phyloP scores from a whole-genome alignment of 2,888 invertebrate genomes.

The Melinaea marsaeus region DNA sequence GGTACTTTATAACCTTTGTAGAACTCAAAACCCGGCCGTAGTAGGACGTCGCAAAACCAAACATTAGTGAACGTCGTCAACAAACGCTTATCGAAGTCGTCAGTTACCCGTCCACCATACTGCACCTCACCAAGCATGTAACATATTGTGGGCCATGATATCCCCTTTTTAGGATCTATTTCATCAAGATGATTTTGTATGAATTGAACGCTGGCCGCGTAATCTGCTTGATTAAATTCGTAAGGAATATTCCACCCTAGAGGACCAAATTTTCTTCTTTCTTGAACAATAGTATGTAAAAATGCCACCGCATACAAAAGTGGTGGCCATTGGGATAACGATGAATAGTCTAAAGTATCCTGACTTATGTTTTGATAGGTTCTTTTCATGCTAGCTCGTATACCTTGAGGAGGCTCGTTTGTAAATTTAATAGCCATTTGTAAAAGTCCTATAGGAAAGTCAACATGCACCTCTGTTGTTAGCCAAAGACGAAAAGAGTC shows the following conservation, averaged over 20 bases:
- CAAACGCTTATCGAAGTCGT: constrained; percentile 96
- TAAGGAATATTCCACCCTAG: constrained; percentile 98
- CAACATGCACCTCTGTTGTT: constrained; percentile 94
- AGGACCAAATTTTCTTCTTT: constrained; percentile 96
- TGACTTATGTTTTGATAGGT: constrained; percentile 94
- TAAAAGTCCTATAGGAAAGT: constrained; percentile 92
- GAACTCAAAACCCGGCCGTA: constrained; percentile 94
- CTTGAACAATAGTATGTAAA: constrained; percentile 96
- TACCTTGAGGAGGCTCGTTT: constrained; percentile 97
- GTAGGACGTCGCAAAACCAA: constrained; percentile 95
- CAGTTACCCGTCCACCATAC: constrained; percentile 95
- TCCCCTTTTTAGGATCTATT: constrained; percentile 97
- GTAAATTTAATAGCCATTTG: constrained; percentile 98
- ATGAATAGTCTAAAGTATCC: constrained; percentile 94
- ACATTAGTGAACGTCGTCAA: constrained; percentile 95
- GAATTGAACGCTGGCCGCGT: constrained; percentile 96
- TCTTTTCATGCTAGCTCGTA: constrained; percentile 92
- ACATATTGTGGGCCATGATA: constrained; percentile 97
- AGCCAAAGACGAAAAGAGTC: constrained; percentile 94
- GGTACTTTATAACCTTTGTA: constrained; percentile 96
- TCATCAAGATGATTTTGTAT: constrained; percentile 98
- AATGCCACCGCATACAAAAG: constrained; percentile 95
- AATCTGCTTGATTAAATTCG: constrained; percentile 98
- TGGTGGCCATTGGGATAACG: constrained; percentile 95
- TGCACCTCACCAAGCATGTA: constrained; percentile 97